Base-by-base conservation (phyloP, 2,797 vertebrate species). In the Megalops cyprinoides region DNA sequence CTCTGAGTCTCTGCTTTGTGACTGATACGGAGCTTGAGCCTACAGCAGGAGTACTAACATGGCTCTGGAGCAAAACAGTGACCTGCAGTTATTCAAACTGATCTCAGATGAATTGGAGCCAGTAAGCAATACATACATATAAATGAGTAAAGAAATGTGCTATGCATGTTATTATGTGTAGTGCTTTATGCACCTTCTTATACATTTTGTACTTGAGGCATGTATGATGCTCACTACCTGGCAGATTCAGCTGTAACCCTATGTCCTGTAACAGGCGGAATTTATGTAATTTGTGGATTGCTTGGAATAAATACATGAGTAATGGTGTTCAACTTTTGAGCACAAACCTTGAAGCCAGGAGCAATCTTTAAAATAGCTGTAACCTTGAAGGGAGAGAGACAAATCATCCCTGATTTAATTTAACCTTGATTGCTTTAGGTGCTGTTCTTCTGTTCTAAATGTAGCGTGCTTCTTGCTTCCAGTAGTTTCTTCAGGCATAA, bases 361-460 rank as follows among this genome's bases (percentile, higher is more conserved):
- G 82, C 74, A 12, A 82, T 83, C 18, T 31, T 77, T 25, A 78
- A 80, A 87, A 80, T 73, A 76, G 80, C 82, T 77, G 71, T 85
- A 90, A 87, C 87, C 87, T 89, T 90, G 79, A 76, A 58, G 86
- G 82, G 83, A 77, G 75, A 79, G 82, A 67, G 9, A 20, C 18
- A 65, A 73, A 81, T n/a, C n/a, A n/a, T 73, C 73, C 73, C 73
- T 49, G 71, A 80, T 80, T 78, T 80, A 82, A 82, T 80, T 44
- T 82, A 82, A 78, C 73, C 73, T 83, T 78, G 78, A 56, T 31
- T 62, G 58, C 37, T 78, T 34, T 79, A 79, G 76, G 77, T 56
- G 46, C 56, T 80, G 74, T 74, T 53, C 28, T 18, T 18, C 15
- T 48, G 75, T 51, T 73, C n/a, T 39, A 60, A n/a, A 75, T 73